A percentile compares a stretch with the other conserved stretches of the same genome.
These are phyloP conservation scores for Hofmannophila pseudospretella DNA, from an alignment of 2,888 invertebrate species.

Conservation along the genomic window DNA sequence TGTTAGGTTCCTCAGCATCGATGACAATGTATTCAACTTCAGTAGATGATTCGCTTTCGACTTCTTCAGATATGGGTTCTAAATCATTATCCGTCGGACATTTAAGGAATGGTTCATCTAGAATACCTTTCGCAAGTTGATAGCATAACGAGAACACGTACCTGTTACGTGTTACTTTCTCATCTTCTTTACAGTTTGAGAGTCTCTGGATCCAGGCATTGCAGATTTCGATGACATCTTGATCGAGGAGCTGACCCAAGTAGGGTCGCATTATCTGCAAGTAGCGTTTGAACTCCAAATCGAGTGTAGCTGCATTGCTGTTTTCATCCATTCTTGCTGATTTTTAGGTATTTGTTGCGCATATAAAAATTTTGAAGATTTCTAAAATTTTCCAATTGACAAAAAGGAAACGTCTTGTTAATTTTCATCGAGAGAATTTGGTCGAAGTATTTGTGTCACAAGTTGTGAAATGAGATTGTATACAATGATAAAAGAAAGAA, in stretches of 20 bases:
- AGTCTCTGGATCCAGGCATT: conserved; percentile 62
- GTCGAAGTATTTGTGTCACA: too few species aligned
- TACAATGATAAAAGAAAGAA: too few species aligned
- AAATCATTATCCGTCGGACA: conserved; percentile 38
- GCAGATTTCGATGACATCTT: conserved; percentile 47
- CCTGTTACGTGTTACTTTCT: conserved; percentile 54
- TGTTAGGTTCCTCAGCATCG: conserved; percentile 34
- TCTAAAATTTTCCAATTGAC: background rate
- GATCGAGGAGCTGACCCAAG: conserved; percentile 43
- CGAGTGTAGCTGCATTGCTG: conserved; percentile 35
- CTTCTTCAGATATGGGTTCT: conserved; percentile 32
- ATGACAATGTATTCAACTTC: conserved; percentile 46
- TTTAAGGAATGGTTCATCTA: conserved; percentile 50
- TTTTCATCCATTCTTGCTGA: conserved; percentile 40
- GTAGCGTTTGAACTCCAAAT: conserved; percentile 57
- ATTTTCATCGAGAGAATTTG: too few species aligned
- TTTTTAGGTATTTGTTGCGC: background rate
- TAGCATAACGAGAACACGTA: conserved; percentile 57
- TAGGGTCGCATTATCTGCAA: conserved; percentile 57
- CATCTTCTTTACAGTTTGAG: conserved; percentile 38
- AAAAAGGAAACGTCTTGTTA: background rate
- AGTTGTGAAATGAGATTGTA: too few species aligned
- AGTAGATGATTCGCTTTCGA: conserved; percentile 38
- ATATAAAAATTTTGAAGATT: too few species aligned
- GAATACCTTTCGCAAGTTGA: conserved; percentile 51